phyloP scores from a whole-genome alignment of 2,113 vertebrate genomes.

The Elanoides forficatus region DNA sequence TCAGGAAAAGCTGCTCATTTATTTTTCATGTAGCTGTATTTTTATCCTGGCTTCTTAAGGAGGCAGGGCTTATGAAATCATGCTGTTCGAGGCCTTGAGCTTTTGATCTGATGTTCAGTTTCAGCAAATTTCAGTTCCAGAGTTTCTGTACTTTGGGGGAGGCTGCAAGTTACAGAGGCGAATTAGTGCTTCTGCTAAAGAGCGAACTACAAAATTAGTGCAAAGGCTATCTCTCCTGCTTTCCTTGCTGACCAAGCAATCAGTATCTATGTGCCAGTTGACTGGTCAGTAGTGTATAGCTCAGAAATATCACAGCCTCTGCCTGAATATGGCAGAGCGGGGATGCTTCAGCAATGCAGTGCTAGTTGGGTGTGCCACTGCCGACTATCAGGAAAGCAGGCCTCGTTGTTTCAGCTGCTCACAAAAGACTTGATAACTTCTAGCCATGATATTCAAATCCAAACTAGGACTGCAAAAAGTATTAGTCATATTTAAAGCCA shows the following conservation, averaged over 20 bases:
- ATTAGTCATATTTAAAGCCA: neutral
- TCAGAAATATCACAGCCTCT: neutral
- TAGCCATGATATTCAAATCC: neutral
- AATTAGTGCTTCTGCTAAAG: neutral
- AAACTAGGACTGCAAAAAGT: neutral
- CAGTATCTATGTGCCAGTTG: neutral
- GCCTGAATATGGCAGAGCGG: rapidly evolving
- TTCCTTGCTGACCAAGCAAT: neutral
- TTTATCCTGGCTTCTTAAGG: constrained; percentile 20
- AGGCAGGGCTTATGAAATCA: neutral
- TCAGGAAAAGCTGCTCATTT: constrained; percentile 43
- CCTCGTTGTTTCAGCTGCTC: neutral
- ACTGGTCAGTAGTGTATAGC: rapidly evolving
- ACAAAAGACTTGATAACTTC: neutral
- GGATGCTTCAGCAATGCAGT: neutral
- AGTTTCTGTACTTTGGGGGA: neutral
- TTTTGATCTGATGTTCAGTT: neutral
- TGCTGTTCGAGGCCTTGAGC: neutral
- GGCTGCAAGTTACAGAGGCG: neutral
- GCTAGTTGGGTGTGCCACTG: neutral
- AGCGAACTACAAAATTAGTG: neutral
- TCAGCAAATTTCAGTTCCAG: neutral
- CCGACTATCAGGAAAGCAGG: rapidly evolving
- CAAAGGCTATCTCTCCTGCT: neutral
- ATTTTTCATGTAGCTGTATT: constrained; percentile 53